These are phyloP conservation scores for Atrichornis clamosus DNA, from an alignment of 2,113 vertebrate genomes.

Conservation along the genomic window DNA sequence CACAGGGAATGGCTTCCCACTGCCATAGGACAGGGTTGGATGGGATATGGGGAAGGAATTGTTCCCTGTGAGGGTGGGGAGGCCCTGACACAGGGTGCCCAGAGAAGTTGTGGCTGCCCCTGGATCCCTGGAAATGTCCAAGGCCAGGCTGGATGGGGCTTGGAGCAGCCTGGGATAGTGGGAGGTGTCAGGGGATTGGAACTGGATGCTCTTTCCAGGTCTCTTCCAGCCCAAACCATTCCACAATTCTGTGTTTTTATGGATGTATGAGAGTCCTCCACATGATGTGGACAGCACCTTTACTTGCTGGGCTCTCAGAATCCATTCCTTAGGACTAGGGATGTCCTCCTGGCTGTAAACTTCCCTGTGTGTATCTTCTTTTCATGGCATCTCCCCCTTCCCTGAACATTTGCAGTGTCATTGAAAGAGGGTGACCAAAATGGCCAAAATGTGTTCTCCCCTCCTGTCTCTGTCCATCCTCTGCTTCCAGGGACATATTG, in stretches of 20 bases:
- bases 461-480: not conserved
- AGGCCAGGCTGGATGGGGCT: not conserved
- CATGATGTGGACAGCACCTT: too few relatives aligned
- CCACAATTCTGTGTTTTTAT: not conserved
- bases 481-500: not conserved
- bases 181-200: rapidly evolving
- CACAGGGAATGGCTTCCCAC: not conserved
- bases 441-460: rapidly evolving
- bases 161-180: not conserved
- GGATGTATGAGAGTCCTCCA: not conserved
- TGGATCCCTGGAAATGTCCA: not conserved
- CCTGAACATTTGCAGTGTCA: not conserved
- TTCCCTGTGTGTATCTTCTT: not conserved
- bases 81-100: not conserved
- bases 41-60: not conserved
- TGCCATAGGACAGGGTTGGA: not conserved
- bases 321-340: rapidly evolving
- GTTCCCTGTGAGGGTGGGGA: not conserved
- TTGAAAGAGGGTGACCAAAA: not conserved
- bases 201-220: not conserved
- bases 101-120: not conserved
- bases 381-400: not conserved
- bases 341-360: not conserved
- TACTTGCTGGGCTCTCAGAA: not conserved
- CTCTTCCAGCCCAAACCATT: not conserved